These are phyloP conservation scores for Acrocera orbiculus DNA, from an alignment of 2,888 invertebrate genomes.

Conservation along the genomic window DNA sequence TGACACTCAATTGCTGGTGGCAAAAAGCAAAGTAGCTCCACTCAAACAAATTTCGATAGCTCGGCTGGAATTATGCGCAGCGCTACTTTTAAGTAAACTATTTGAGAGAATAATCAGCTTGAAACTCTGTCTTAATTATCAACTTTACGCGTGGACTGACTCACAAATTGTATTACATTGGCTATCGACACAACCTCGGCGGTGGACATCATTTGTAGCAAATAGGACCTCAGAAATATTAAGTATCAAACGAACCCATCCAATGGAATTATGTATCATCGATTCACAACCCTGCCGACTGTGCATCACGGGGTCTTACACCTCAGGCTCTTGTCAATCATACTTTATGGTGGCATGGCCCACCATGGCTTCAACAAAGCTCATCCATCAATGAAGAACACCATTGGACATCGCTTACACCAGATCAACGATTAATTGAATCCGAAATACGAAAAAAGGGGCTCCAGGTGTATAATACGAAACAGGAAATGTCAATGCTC, in stretches of 20 bases:
- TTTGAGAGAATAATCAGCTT: not conserved
- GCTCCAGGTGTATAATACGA: no score
- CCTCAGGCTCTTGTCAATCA: not conserved
- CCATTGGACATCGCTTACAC: no score
- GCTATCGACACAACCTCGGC: not conserved
- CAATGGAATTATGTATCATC: conserved; percentile 1
- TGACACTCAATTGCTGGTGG: not conserved
- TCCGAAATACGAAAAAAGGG: no score
- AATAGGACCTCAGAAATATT: not conserved
- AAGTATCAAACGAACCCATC: no score
- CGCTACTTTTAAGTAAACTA: not conserved
- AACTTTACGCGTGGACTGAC: not conserved
- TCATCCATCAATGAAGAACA: no score
- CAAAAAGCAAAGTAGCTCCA: conserved; percentile 3
- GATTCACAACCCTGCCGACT: not conserved
- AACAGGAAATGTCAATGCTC: no score
- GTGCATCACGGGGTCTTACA: not conserved
- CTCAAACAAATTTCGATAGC: conserved; percentile 2
- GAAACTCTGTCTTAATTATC: no score
- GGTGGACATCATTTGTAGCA: not conserved
- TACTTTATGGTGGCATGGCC: not conserved
- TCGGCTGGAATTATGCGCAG: conserved; percentile 1
- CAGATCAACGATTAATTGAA: no score
- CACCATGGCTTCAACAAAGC: not conserved
- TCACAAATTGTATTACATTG: not conserved